These are phyloP conservation scores for Rhineura floridana DNA, from an alignment of 2,113 vertebrate species.

Conservation along the genomic window DNA sequence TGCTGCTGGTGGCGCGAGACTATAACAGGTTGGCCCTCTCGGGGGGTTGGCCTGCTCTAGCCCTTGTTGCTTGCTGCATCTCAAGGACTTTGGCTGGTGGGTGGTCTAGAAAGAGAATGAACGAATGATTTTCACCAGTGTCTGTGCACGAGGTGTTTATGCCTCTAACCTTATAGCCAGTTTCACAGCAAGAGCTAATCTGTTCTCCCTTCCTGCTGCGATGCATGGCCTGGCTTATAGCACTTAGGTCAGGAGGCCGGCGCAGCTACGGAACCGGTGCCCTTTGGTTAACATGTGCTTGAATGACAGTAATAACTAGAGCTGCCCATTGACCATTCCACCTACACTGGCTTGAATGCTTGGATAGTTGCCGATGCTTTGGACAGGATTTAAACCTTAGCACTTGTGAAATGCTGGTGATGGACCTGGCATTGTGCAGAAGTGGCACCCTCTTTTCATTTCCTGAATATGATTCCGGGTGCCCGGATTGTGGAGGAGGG, in stretches of 20 bases:
- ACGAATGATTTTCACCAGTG: no score
- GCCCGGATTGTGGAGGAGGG: not conserved
- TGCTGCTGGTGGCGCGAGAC: conserved; percentile 79
- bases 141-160: no score
- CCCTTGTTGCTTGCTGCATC: no score
- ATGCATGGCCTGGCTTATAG: not conserved
- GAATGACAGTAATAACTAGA: not conserved
- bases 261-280: not conserved
- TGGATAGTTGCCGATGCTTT: not conserved
- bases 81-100: no score
- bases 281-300: not conserved
- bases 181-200: not conserved
- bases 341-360: not conserved
- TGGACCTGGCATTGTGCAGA: not conserved
- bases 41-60: not conserved
- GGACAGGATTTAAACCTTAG: not conserved
- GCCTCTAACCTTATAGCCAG: no score
- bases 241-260: not conserved
- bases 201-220: not conserved
- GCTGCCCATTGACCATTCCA: not conserved
- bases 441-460: not conserved
- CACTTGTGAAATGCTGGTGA: not conserved
- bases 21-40: conserved; percentile 83
- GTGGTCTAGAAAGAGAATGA: no score
- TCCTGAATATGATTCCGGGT: not conserved